phyloP scores from a whole-genome alignment of 2,113 vertebrate species.

The Prionailurus bengalensis region DNA sequence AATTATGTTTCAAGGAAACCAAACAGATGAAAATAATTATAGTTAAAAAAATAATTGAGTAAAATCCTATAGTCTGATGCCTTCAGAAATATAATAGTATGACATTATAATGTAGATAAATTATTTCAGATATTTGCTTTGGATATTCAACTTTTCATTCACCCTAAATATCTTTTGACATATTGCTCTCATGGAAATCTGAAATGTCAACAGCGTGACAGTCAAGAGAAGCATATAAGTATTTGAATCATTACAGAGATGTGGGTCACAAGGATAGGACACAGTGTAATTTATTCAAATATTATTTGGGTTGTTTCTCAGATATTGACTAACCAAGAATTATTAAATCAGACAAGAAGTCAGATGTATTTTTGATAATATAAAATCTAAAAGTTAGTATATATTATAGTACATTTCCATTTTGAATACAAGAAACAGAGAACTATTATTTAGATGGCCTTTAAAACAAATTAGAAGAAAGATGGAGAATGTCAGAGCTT shows the following conservation, averaged over 20 bases:
- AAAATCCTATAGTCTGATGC: neutral
- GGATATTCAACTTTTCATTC: slow-evolving; percentile 62
- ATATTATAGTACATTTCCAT: neutral
- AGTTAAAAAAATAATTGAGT: neutral
- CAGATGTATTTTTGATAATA: slow-evolving; percentile 45
- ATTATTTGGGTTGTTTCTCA: neutral
- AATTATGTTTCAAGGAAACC: neutral
- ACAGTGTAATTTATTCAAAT: slow-evolving; percentile 46
- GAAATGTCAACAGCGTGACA: slow-evolving; percentile 62
- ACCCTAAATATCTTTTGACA: slow-evolving; percentile 42
- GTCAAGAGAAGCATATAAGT: neutral
- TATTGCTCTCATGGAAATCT: neutral
- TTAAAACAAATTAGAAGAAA: slow-evolving; percentile 54
- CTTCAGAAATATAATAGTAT: neutral
- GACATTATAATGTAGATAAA: neutral
- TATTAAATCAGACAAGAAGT: slow-evolving; percentile 53
- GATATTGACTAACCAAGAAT: slow-evolving; percentile 36
- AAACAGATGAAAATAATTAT: neutral
- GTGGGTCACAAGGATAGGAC: neutral
- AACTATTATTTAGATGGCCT: neutral
- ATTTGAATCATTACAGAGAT: slow-evolving; percentile 33
- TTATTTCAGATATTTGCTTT: slow-evolving; percentile 40
- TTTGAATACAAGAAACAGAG: slow-evolving; percentile 17
- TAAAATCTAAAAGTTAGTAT: slow-evolving; percentile 38
- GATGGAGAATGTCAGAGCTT: slow-evolving; percentile 34